These are phyloP conservation scores for Ceyx margarethae DNA, from an alignment of 2,113 vertebrate species.

Conservation along the genomic window DNA sequence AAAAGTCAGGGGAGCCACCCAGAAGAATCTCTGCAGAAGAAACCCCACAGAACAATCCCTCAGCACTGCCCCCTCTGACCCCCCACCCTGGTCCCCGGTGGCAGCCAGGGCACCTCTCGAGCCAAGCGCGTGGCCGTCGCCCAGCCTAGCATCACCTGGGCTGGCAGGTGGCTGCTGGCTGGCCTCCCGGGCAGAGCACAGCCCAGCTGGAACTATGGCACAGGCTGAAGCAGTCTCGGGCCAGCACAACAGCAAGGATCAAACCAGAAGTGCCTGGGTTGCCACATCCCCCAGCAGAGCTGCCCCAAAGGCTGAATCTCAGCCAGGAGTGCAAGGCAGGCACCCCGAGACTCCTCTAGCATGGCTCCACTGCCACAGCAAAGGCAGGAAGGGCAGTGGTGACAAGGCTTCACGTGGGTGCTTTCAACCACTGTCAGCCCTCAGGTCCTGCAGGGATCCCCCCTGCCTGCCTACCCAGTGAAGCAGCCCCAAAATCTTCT, in stretches of 20 bases:
- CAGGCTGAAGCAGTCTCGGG: background rate
- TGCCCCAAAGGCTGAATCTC: background rate
- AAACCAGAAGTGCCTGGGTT: background rate
- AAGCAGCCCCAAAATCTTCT: too few species aligned
- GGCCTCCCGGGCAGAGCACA: background rate
- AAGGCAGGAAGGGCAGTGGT: background rate
- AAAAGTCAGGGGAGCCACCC: background rate
- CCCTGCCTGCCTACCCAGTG: too few species aligned
- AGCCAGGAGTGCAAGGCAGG: background rate
- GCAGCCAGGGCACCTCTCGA: background rate
- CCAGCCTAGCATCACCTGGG: background rate
- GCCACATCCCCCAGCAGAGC: background rate
- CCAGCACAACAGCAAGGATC: background rate
- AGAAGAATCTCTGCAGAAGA: background rate
- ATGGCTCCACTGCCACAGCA: background rate
- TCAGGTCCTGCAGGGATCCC: background rate
- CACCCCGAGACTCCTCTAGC: background rate
- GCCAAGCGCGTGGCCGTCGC: background rate
- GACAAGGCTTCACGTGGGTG: background rate
- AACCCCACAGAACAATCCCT: background rate
- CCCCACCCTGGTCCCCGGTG: background rate
- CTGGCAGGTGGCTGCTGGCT: rapidly evolving
- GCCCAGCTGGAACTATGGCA: background rate
- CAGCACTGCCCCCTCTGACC: background rate
- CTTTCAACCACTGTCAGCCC: background rate